Percentiles rank a stretch among this genome's conserved stretches.
These are phyloP conservation scores for Porites evermanni DNA, from an alignment of 92 coral and sea anemone genomes.

Conservation along the genomic window DNA sequence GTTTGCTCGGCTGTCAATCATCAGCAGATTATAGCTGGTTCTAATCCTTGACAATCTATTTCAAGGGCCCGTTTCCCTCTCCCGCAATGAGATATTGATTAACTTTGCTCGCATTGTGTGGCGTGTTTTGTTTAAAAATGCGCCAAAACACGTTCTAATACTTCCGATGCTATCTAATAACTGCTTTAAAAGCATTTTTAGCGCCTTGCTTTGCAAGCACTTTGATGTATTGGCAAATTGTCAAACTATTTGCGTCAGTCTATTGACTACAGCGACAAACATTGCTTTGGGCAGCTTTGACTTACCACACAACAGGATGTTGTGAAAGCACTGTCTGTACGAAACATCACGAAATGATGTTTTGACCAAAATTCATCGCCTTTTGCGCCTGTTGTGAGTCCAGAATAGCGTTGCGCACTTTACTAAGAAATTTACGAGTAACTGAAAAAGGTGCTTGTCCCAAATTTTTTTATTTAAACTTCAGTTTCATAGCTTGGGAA, in stretches of 20 bases:
- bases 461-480: neutral
- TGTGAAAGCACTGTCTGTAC: neutral
- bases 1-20: neutral
- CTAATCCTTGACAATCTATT: neutral
- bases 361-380: neutral
- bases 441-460: neutral
- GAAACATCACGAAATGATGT: neutral
- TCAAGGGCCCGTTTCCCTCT: neutral
- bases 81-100: neutral
- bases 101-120: neutral
- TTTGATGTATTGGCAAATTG: neutral
- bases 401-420: neutral
- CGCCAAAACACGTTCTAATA: neutral
- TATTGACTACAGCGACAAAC: neutral
- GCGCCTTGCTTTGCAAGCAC: neutral
- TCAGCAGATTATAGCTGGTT: neutral
- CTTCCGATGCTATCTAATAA: neutral
- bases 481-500: constrained; percentile 14
- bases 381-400: neutral
- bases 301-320: neutral
- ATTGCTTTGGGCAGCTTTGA: neutral
- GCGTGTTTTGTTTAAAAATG: neutral
- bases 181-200: neutral
- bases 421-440: neutral
- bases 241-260: neutral